Base-by-base conservation (phyloP, 2,113 vertebrate genomes). In the Ramphastos sulfuratus region DNA sequence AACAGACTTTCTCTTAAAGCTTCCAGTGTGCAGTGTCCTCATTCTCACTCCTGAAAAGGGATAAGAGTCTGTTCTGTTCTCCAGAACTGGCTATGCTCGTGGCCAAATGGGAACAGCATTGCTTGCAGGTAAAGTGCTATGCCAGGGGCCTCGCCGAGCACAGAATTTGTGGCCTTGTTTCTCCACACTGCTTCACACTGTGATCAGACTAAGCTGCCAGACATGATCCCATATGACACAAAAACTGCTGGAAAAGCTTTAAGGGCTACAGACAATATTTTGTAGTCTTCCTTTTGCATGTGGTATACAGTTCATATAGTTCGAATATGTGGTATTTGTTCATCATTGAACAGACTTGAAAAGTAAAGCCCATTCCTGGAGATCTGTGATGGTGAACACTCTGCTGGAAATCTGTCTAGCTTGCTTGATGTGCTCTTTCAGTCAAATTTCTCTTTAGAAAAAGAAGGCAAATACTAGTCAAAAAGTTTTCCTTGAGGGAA, bases 51-150 rank as follows among this genome's bases (percentile, higher is more conserved):
- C 42, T 42, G 42, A 10, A 42, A n/a, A n/a, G n/a, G n/a, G n/a
- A n/a, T n/a, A n/a, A n/a, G n/a, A n/a, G 37, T 37, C 9, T 7
- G 37, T 37, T 37, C 37, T 37, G 37, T 37, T 37, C 37, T 37
- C 37, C 37, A 37, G 37, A 37, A 9, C 42, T 6, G 42, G 42
- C 42, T 44, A 7, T 44, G 42, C 14, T 44, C 42, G 42, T 44
- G 42, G 42, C 42, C 42, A 14, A 10, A 42, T 15, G 11, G 42
- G 42, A 42, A 42, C 42, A 42, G 12, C 42, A 13, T 42, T 42
- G 31, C 24, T 81, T 11, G 20, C 0, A 0, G 19, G 30, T 15
- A 27, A 61, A 48, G 8, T 42, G 52, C n/a, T 33, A 17, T 4
- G 13, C 55, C 72, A 73, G 35, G 27, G 30, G 17, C 33, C 35